Base-by-base conservation (phyloP, 37 sponge, comb jelly and placozoan species). In the Chondrilla cf. caribensis region DNA sequence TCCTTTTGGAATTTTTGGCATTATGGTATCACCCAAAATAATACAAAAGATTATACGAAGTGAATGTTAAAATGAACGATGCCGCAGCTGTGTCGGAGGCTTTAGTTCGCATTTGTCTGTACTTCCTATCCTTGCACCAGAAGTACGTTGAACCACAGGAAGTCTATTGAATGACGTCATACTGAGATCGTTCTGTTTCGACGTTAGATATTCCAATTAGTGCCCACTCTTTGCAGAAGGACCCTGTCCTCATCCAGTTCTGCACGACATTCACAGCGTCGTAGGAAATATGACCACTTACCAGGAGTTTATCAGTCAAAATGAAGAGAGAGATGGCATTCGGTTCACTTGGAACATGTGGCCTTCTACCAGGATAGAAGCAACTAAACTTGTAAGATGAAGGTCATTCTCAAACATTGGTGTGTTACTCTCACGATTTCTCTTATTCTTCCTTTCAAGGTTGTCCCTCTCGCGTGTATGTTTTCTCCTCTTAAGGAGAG, bases 311-410 rank as follows among this genome's bases (percentile, higher is more conserved):
- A 94, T 99, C 80, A 86, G 86, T 71, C 93, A 96, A 62, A 96
- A 94, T 62, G 99, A 99, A 64, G 95, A 96, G 37, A 58, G 93
- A 42, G 97, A 99, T 71, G 99, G 99, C 19, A 90, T 99, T 7
- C 66, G 99, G 47, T 86, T 99, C 41, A 92, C 91, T 0, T 99
- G 99, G 99, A 99, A 99, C 83, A 90, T 91, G 25, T 99, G 97
- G 99, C 99, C 99, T 2, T 85, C 89, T 33, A 96, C 92, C 18
- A 88, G 99, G 38, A 89, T 96, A 5, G 99, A 99, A 70, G 89
- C 95, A 0, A 83, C 97, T 26, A 93, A 97, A 79, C 57, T 96
- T 85, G 98, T 97, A 54, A 79, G 82, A 21, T 3, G 37, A 39
- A 31, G 35, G 2, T 65, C n/a, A n/a, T n/a, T n/a, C n/a, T n/a